Conservation (phyloP, 1,140 invertebrate genomes). For the Papilio machaon region DNA sequence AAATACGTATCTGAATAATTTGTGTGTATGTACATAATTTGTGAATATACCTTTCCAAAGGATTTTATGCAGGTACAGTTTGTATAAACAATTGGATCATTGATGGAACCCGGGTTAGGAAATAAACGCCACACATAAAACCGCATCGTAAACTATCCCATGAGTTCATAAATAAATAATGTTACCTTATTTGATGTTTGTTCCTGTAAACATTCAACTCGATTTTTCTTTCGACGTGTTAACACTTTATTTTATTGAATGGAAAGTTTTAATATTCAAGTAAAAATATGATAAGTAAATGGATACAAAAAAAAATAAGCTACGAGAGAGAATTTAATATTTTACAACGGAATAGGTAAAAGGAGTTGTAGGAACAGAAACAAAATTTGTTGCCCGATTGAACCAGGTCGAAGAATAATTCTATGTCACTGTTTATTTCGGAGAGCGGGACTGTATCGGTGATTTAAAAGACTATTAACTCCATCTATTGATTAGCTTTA, state of each 20-base stretch:
- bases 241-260: not conserved
- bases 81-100: not conserved
- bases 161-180: constrained; percentile 12
- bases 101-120: not conserved
- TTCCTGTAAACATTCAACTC: not conserved
- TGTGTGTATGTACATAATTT: not conserved
- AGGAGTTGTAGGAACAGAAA: too few species aligned
- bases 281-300: too few species aligned
- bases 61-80: not conserved
- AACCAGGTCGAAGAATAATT: too few species aligned
- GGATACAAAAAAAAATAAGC: too few species aligned
- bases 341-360: too few species aligned
- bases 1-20: too few species aligned
- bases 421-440: too few species aligned
- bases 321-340: too few species aligned
- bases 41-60: not conserved
- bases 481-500: too few species aligned
- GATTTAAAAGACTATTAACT: too few species aligned
- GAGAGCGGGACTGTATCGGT: too few species aligned
- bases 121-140: not conserved
- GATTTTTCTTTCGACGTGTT: not conserved
- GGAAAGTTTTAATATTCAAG: not conserved
- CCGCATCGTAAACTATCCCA: not conserved
- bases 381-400: too few species aligned
- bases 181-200: not conserved